These are phyloP conservation scores for Pantherophis guttatus DNA, from an alignment of 2,113 vertebrate genomes.

Conservation along the genomic window DNA sequence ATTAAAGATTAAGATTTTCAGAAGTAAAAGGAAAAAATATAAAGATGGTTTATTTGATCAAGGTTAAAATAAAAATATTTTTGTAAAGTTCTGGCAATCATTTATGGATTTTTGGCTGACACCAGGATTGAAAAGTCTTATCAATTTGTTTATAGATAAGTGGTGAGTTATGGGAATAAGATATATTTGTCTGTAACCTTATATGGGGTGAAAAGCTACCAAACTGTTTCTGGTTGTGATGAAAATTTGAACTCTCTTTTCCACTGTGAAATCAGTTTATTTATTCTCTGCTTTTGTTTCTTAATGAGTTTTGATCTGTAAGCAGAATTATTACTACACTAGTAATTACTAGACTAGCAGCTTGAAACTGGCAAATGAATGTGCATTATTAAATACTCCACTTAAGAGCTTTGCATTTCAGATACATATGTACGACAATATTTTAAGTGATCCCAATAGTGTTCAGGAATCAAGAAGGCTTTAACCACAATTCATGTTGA, in stretches of 20 bases:
- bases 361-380: neutral
- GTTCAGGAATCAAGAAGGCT: neutral
- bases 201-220: neutral
- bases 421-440: neutral
- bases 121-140: neutral
- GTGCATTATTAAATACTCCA: neutral
- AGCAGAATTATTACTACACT: neutral
- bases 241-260: neutral
- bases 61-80: neutral
- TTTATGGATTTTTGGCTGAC: neutral
- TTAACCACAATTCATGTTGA: neutral
- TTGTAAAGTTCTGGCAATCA: neutral
- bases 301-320: neutral
- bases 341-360: neutral
- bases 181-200: neutral
- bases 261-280: neutral
- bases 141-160: neutral
- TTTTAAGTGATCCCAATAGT: neutral
- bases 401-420: neutral
- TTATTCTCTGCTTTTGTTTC: neutral
- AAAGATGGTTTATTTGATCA: neutral
- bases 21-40: neutral
- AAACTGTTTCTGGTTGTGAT: neutral
- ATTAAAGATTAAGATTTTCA: neutral
- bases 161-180: neutral